These are phyloP conservation scores for Neuroterus valhalla DNA, from an alignment of 1,140 invertebrate genomes.

Conservation along the genomic window DNA sequence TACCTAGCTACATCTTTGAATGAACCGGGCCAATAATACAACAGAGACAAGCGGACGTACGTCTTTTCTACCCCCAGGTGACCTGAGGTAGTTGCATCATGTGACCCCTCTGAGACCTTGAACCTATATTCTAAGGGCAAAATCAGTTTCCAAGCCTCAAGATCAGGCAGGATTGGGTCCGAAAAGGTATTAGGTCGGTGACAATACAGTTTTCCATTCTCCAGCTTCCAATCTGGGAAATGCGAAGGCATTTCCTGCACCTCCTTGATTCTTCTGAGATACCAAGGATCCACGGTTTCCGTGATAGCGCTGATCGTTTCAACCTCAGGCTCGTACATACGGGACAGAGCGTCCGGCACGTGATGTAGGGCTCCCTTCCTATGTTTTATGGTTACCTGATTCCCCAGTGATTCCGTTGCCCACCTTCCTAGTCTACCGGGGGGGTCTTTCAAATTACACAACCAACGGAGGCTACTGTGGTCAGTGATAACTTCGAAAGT, in stretches of 20 bases:
- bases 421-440: conserved; percentile 50
- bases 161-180: conserved; percentile 29
- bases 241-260: neutral
- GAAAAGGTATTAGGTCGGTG: neutral
- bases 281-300: neutral
- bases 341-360: no score
- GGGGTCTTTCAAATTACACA: conserved; percentile 57
- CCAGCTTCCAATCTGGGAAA: conserved; percentile 3
- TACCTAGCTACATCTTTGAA: conserved; percentile 47
- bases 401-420: no score
- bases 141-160: no score
- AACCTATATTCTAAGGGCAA: neutral
- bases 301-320: no score
- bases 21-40: conserved; percentile 45
- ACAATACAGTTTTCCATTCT: conserved; percentile 21
- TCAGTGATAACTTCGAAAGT: no score
- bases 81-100: conserved; percentile 45
- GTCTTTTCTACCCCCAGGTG: conserved; percentile 66
- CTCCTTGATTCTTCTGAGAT: neutral
- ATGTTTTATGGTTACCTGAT: no score
- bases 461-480: no score
- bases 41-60: conserved; percentile 1
- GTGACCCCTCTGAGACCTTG: neutral
- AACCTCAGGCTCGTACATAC: no score
- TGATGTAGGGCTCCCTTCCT: no score